phyloP scores from a whole-genome alignment of 2,797 vertebrate genomes.

The Hyperoplus lanceolatus region DNA sequence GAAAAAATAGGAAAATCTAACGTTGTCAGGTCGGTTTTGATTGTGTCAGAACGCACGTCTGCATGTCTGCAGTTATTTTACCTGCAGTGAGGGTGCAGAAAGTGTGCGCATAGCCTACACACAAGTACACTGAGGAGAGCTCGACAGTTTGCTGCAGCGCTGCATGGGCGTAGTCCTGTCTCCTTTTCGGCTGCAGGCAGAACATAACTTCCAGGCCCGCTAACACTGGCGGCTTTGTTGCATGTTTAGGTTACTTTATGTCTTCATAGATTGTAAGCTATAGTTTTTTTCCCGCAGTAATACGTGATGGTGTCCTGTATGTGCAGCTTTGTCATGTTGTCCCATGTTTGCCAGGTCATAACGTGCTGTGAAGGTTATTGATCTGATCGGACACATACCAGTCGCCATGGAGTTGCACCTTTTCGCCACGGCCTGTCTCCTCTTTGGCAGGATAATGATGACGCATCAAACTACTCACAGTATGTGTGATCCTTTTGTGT shows the following conservation, averaged over 20 bases:
- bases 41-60: not conserved
- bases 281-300: not conserved
- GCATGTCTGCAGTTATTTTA: not conserved
- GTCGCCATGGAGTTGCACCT: slow-evolving; percentile 77
- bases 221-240: not conserved
- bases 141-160: slow-evolving; percentile 68
- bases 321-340: slow-evolving; percentile 51
- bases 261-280: not conserved
- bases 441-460: slow-evolving; percentile 68
- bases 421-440: slow-evolving; percentile 66
- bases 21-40: not conserved
- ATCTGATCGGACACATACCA: slow-evolving; percentile 37
- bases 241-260: not conserved
- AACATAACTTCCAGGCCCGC: slow-evolving; percentile 19
- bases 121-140: not conserved
- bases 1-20: not conserved
- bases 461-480: slow-evolving; percentile 77
- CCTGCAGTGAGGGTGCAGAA: slow-evolving; percentile 19
- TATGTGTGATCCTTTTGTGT: slow-evolving; percentile 44
- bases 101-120: slow-evolving; percentile 2
- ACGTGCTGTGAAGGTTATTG: slow-evolving; percentile 50
- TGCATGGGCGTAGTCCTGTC: slow-evolving; percentile 76
- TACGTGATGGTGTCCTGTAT: not conserved
- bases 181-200: slow-evolving; percentile 55
- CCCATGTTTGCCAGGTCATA: slow-evolving; percentile 53